Base-by-base conservation (phyloP, 1,140 invertebrate species). In the Stratiolaelaps scimitus region DNA sequence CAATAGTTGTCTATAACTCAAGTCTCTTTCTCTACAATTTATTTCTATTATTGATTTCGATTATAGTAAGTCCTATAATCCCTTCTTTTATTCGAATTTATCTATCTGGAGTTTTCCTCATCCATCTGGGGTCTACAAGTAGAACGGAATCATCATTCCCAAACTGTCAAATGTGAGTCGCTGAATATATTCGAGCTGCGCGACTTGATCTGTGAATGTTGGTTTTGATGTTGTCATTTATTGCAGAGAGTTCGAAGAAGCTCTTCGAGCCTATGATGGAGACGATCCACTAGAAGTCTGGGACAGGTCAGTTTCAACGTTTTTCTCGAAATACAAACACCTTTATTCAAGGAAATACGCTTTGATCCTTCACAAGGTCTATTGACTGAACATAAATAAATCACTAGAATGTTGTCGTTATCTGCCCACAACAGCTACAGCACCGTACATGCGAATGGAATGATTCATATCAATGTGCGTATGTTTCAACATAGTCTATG, bases 201-300 rank as follows among this genome's bases (percentile, higher is more conserved):
- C 5, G 15, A 48, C 47, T 48, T 48, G 15, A 15, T 6, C 19
- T 26, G 26, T 29, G 34, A 17, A 15, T 23, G 53, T 34, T 60
- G 15, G 15, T 4, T 48, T 23, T 34, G 10, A 60, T 10, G 23
- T 26, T 2, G 26, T 17, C 4, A 1, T 2, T 26, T 60, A 17
- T 60, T 15, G 1, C 53, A 60, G 53, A 10, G 53, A 60, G 10
- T 60, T 60, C 53, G 53, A 60, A 10, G 53, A 60, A 26, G 53
- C 26, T 5, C 53, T 60, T 34, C 53, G 53, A 60, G 53, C 53
- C 1, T 60, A 60, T 34, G 53, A 60, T 10, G 53, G 53, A 20
- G 53, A 60, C 5, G 53, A 60, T 10, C 53, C 53, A n/a, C 53
- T 60, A 4, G 26, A 60, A 5, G 53, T 60, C 26, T 60, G 53